Conservation (phyloP, 2,888 invertebrate species). For the Maniola hyperantus region DNA sequence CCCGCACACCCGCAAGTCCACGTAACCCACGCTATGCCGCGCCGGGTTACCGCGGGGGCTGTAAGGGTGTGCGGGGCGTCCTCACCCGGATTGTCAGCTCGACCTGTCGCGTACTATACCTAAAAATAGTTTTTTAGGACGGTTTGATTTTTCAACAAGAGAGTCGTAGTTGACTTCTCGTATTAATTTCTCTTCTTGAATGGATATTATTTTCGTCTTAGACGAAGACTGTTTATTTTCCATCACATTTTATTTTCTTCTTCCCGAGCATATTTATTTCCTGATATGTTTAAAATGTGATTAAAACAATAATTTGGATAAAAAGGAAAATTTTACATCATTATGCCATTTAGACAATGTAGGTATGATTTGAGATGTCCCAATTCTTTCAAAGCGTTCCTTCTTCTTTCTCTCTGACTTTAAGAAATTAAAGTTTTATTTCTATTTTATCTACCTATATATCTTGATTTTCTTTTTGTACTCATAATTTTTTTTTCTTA, state of each 20-base stretch:
- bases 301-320: constrained; percentile 30
- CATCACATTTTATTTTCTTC: constrained; percentile 77
- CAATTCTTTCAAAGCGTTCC: neutral
- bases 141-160: constrained; percentile 47
- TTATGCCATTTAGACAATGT: constrained; percentile 22
- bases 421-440: constrained; percentile 18
- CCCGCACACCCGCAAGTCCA: no score
- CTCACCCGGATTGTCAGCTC: no score
- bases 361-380: no score
- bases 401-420: constrained; percentile 15
- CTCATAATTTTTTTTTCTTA: no score
- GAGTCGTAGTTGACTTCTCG: constrained; percentile 64
- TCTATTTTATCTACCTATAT: neutral
- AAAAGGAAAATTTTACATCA: constrained; percentile 19
- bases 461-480: neutral
- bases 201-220: constrained; percentile 67
- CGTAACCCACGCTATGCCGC: no score
- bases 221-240: constrained; percentile 75
- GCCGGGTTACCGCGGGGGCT: no score
- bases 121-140: constrained; percentile 56
- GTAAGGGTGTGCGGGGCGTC: no score
- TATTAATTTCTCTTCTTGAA: constrained; percentile 67
- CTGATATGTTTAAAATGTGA: constrained; percentile 13
- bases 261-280: constrained; percentile 67
- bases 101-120: no score